Evolutionary conservation across 1,140 invertebrate species (phyloP).

Genomic region (Andricus grossulariae): DNA sequence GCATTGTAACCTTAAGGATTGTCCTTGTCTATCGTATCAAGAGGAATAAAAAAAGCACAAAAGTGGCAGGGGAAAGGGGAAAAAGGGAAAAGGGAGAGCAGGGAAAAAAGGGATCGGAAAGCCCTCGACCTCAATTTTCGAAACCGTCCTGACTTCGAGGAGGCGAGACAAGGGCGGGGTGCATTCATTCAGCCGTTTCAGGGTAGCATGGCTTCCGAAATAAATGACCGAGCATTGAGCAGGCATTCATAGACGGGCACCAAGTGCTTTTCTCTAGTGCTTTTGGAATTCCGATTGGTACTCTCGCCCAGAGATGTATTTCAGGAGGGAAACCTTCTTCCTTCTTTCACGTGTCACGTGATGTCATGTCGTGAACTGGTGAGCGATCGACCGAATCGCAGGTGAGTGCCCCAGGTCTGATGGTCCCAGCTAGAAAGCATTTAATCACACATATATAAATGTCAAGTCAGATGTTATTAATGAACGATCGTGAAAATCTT

Average conservation of each 20-base stretch:
- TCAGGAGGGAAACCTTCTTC: constrained; percentile 47
- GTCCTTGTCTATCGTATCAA: constrained; percentile 9
- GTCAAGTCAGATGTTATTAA: constrained; percentile 67
- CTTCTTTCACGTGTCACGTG: constrained; percentile 63
- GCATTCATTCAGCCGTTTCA: constrained; percentile 52
- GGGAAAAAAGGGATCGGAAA: constrained; percentile 41
- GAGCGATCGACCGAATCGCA: constrained; percentile 65
- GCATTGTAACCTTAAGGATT: constrained; percentile 16
- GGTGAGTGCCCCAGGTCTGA: constrained; percentile 53
- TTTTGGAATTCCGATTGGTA: constrained; percentile 61
- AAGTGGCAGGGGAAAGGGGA: constrained; percentile 29
- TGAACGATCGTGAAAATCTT: constrained; percentile 52
- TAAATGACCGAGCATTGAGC: constrained; percentile 63
- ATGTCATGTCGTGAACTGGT: constrained; percentile 27
- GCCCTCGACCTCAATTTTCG: constrained; percentile 55
- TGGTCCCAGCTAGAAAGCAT: constrained; percentile 57
- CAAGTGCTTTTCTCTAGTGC: constrained; percentile 58
- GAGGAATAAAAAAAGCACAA: constrained; percentile 3
- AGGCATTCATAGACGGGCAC: constrained; percentile 57
- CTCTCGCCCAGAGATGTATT: constrained; percentile 32
- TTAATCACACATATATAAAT: constrained; percentile 64
- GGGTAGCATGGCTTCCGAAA: constrained; percentile 53
- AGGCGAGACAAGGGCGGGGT: constrained; percentile 36
- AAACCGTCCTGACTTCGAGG: constrained; percentile 46
- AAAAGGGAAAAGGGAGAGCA: background rate